Evolutionary conservation across 2,888 invertebrate species (phyloP).

Genomic region (Melinaea marsaeus): DNA sequence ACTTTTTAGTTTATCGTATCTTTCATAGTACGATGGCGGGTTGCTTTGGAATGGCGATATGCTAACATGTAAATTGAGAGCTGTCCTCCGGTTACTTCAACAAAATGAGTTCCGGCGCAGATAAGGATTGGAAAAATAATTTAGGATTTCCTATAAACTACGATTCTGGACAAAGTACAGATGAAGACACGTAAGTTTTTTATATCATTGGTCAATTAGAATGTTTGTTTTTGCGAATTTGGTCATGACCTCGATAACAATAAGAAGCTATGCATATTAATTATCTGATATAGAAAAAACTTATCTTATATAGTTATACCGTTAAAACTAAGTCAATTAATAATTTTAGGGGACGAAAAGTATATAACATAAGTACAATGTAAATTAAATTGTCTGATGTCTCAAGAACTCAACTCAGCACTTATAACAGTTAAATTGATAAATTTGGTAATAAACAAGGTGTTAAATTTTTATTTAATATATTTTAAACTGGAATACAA

Average conservation of each 20-base stretch:
- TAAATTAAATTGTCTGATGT: too few relatives aligned
- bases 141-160: slow-evolving; percentile 73
- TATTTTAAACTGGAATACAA: too few relatives aligned
- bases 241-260: not conserved
- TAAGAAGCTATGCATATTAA: too few relatives aligned
- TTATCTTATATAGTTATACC: too few relatives aligned
- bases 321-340: too few relatives aligned
- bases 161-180: slow-evolving; percentile 67
- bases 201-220: not conserved
- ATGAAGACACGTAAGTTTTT: slow-evolving; percentile 67
- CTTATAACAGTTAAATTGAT: too few relatives aligned
- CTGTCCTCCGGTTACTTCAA: slow-evolving; percentile 26
- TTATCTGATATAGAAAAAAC: too few relatives aligned
- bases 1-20: not conserved
- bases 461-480: too few relatives aligned
- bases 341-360: too few relatives aligned
- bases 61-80: slow-evolving; percentile 31
- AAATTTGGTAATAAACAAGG: too few relatives aligned
- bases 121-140: slow-evolving; percentile 71
- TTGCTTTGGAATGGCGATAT: slow-evolving; percentile 11
- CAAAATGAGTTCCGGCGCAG: slow-evolving; percentile 58
- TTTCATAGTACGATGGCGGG: not conserved
- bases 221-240: not conserved
- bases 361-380: too few relatives aligned
- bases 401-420: too few relatives aligned